phyloP scores from a whole-genome alignment of 1,140 invertebrate genomes.

The Sipha flava region DNA sequence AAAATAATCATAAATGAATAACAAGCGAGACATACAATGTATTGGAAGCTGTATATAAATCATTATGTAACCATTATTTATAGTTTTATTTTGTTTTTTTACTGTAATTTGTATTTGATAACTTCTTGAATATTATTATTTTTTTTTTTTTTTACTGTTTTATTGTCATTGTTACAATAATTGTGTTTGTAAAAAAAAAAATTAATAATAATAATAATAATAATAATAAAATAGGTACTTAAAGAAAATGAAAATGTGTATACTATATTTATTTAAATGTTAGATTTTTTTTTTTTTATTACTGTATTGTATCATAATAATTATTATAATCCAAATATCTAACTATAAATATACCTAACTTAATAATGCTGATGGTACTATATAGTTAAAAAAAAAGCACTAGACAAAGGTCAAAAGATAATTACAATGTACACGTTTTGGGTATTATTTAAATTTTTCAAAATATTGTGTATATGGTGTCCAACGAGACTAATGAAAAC shows the following conservation, averaged over 20 bases:
- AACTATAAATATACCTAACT: constrained; percentile 16
- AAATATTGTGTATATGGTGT: constrained; percentile 10
- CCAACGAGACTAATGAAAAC: background rate
- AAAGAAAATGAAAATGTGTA: background rate
- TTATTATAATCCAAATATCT: constrained; percentile 23
- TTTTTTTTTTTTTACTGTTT: background rate
- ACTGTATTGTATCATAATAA: constrained; percentile 6
- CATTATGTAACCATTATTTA: background rate
- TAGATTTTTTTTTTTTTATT: background rate
- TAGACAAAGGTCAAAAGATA: constrained; percentile 15
- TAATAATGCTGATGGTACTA: constrained; percentile 12
- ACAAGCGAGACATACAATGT: constrained; percentile 1
- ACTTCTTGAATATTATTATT: background rate
- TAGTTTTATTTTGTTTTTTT: background rate
- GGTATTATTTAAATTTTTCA: background rate
- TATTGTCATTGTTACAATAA: constrained; percentile 26
- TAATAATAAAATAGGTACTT: background rate
- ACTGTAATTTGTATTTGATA: background rate
- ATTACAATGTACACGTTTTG: constrained; percentile 30
- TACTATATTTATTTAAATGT: background rate
- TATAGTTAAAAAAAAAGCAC: constrained; percentile 22
- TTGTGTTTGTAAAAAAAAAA: background rate
- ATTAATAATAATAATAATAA: background rate
- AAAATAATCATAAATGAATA: constrained; percentile 6
- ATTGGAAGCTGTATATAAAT: background rate